phyloP scores from a whole-genome alignment of 2,888 invertebrate species.

The Lobophora halterata region DNA sequence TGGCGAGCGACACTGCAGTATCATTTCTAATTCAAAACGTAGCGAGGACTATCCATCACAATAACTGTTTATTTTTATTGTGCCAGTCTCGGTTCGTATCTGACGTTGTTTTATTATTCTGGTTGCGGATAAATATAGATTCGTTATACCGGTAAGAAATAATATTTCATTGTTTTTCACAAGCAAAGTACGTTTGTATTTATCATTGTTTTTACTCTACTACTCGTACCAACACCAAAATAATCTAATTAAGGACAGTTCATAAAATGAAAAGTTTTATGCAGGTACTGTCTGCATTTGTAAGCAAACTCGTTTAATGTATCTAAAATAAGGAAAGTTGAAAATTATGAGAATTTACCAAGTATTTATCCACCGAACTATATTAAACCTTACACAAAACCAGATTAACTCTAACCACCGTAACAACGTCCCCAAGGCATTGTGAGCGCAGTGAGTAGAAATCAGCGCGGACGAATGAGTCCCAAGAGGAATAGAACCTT shows the following conservation, averaged over 20 bases:
- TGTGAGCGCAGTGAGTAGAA: conserved; percentile 10
- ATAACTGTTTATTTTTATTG: conserved; percentile 11
- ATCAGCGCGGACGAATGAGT: conserved; percentile 16
- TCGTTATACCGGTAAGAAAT: not conserved
- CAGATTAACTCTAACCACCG: conserved; percentile 11
- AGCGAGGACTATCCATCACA: conserved; percentile 4
- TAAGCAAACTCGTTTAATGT: too few species aligned
- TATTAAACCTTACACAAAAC: too few species aligned
- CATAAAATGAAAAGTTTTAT: too few species aligned
- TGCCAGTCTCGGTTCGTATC: conserved; percentile 5
- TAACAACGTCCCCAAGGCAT: conserved; percentile 16
- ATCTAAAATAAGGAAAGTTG: too few species aligned
- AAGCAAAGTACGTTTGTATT: too few species aligned
- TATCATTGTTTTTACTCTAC: too few species aligned
- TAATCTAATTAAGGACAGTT: too few species aligned
- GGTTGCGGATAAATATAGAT: conserved; percentile 5
- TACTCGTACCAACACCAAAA: too few species aligned
- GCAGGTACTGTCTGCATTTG: too few species aligned
- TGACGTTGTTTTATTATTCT: conserved; percentile 5
- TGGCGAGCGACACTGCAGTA: too few species aligned
- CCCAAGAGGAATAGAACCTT: conserved; percentile 8
- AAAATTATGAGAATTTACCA: too few species aligned
- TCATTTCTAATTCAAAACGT: conserved; percentile 9
- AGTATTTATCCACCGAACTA: not conserved
- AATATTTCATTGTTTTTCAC: not conserved